Percentiles rank a stretch among this genome's conserved stretches.
phyloP scores from a whole-genome alignment of 2,113 vertebrate species.

The Hippocampus comes region DNA sequence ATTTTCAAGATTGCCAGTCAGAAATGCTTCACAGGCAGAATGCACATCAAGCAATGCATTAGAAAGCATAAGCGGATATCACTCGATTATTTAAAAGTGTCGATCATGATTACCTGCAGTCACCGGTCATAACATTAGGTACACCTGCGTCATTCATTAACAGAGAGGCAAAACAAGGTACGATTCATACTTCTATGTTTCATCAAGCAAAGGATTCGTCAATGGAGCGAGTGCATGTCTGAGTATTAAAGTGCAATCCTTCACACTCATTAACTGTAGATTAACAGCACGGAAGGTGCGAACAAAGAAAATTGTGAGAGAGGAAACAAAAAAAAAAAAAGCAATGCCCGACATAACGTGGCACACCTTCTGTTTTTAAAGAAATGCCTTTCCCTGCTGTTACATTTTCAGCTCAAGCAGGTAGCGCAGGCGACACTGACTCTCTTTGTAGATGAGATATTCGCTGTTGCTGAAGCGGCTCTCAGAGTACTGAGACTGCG shows the following conservation, averaged over 20 bases:
- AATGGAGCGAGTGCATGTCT: not conserved
- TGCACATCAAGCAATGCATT: not conserved
- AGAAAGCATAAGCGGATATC: not conserved
- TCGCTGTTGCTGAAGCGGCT: slow-evolving; percentile 83
- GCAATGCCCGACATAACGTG: not conserved
- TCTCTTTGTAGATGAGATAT: slow-evolving; percentile 89
- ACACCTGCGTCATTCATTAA: not conserved
- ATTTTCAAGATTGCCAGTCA: not conserved
- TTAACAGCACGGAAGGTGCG: too few species aligned
- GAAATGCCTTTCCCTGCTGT: not conserved
- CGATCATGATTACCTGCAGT: not conserved
- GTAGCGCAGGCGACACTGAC: slow-evolving; percentile 83
- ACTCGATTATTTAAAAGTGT: not conserved
- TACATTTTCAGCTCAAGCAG: slow-evolving; percentile 80
- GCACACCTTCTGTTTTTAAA: not conserved
- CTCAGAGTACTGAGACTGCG: slow-evolving; percentile 59
- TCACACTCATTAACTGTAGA: not conserved
- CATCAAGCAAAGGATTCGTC: not conserved
- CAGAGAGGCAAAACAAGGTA: too few species aligned
- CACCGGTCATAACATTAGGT: not conserved
- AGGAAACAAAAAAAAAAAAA: not conserved
- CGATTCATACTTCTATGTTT: not conserved
- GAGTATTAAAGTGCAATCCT: not conserved
- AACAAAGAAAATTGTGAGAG: too few species aligned
- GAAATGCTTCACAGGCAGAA: not conserved